Base-by-base conservation (phyloP, 2,888 invertebrate species). In the Dryococelus australis region DNA sequence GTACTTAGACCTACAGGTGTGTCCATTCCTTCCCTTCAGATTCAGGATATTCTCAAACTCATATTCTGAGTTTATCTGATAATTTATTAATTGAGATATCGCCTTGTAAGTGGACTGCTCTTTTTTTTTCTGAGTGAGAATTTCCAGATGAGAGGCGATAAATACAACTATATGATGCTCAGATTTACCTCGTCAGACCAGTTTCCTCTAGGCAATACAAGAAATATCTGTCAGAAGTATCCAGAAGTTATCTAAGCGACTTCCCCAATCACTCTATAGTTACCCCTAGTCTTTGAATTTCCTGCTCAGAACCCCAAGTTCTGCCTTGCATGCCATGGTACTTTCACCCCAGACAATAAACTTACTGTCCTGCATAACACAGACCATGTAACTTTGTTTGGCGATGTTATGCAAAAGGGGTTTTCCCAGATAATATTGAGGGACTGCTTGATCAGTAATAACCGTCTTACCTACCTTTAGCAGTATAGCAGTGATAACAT, bases 401-500 rank as follows among this genome's bases (percentile, higher is more conserved):
- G 16, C 26, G 16, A 89, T 89, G 26, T 86, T 88, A 84, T 87
- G 43, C 88, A 89, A 28, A 43, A 26, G 88, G 47, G 47, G 47
- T 47, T 47, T 47, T 86, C 83, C 12, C 8, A 51, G 13, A 47
- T 79, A 12, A 89, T 16, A 79, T 89, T 88, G 27, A 89, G 81
- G 47, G 89, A 89, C 83, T 89, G 85, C 47, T 90, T 89, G 78
- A 90, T 86, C 78, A 35, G 89, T 89, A 84, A 90, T 90, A 43
- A 89, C 88, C 26, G 90, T 91, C 86, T 89, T 84, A 6, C 90
- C 91, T 43, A 90, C 89, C n/a, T 89, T 88, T 43, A 92, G 87
- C 24, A 92, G 88, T 78, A 89, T 90, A 27, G 91, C 90, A 43
- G 91, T 90, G 53, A 91, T 92, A 9, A 91, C 91, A 24, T 90